Base-by-base conservation (phyloP, 2,888 invertebrate species). In the Exephanes ischioxanthus region DNA sequence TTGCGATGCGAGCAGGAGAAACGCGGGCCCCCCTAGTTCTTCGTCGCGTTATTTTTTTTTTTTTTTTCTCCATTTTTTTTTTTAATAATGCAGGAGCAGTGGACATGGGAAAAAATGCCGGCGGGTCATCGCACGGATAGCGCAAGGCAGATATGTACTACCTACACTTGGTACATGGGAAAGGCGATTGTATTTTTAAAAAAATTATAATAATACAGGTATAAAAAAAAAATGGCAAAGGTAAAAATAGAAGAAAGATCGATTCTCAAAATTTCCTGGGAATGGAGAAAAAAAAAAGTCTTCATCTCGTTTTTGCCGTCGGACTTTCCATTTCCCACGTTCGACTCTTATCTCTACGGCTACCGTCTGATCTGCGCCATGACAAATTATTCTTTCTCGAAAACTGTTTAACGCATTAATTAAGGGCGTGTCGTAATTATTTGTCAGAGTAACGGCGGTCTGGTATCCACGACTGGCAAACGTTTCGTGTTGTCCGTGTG, bases 71-170 rank as follows among this genome's bases (percentile, higher is more conserved):
- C 48, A 41, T 76, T 71, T 85, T 71, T 90, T 93, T 93, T 93
- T 92, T 93, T 92, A 78, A 72, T 79, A 76, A 93, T 91, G 92
- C 92, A 91, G 92, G 91, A 77, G 68, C 61, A 93, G 91, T 92
- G 93, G 93, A 93, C 93, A 93, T 93, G 93, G 93, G 93, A 93
- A 94, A 93, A 92, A 91, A 90, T 87, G 86, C 87, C 75, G 85
- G 80, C 81, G 84, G 88, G 87, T 89, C 87, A 85, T 84, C 80
- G 78, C 58, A 80, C 68, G 72, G 71, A 70, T 76, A 19, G 75
- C 66, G 61, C 68, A 61, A 81, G 71, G 82, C 30, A 81, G 61
- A 73, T 45, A 4, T 51, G 41, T 26, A 37, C 71, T 55, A 26
- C 67, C n/a, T 37, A 22, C 61, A 16, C 45, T 16, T 3, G 45